phyloP scores from a whole-genome alignment of 30 jellyfish, hydroid and myxozoan species.

The Rhopilema esculentum region DNA sequence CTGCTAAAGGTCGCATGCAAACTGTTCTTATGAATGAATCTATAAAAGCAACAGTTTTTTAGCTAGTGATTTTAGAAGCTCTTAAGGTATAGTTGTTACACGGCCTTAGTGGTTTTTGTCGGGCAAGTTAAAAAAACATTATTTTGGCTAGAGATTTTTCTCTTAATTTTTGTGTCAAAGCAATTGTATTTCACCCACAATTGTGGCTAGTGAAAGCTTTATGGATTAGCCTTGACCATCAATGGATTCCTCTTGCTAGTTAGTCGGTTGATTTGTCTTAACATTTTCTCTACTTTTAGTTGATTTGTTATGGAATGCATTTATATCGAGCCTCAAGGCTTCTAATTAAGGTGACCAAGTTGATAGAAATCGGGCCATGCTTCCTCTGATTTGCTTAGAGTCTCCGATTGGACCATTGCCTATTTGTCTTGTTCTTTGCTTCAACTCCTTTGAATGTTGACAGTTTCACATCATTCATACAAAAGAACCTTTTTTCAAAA shows the following conservation, averaged over 20 bases:
- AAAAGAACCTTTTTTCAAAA: too few species aligned
- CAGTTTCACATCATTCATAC: too few species aligned
- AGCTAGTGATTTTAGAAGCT: not conserved
- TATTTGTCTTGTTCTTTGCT: too few species aligned
- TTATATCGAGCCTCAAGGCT: not conserved
- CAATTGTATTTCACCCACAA: slow-evolving; percentile 13
- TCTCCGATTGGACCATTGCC: too few species aligned
- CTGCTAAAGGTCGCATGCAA: too few species aligned
- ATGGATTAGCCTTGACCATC: slow-evolving; percentile 22
- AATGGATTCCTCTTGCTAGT: slow-evolving; percentile 6
- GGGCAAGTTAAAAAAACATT: slow-evolving; percentile 52
- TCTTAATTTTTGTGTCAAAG: slow-evolving; percentile 42
- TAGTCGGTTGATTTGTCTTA: slow-evolving; percentile 5
- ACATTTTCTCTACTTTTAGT: slow-evolving; percentile 5
- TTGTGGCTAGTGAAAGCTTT: slow-evolving; percentile 45
- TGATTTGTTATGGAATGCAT: not conserved
- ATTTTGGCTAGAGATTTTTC: slow-evolving; percentile 33
- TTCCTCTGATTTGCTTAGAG: too few species aligned
- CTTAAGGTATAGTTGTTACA: slow-evolving; percentile 26
- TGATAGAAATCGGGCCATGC: not conserved
- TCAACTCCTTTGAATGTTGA: too few species aligned
- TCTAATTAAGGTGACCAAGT: not conserved
- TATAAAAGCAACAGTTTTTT: too few species aligned
- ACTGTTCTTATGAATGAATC: too few species aligned
- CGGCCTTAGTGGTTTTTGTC: slow-evolving; percentile 48